Base-by-base conservation (phyloP, 2,888 invertebrate species). In the Epinotia nisella region DNA sequence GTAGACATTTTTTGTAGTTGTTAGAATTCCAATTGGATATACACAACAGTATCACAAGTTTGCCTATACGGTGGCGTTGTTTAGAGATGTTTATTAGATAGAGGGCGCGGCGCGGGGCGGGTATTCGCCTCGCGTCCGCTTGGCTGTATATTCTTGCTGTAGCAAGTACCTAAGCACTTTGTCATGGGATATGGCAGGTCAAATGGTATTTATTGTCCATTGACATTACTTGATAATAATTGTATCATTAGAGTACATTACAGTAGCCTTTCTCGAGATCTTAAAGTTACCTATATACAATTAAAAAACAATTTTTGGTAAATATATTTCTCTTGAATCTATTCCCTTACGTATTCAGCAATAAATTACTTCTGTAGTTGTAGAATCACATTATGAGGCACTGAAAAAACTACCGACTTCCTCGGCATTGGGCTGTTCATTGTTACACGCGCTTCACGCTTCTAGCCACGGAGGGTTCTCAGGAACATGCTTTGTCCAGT, bases 171-270 rank as follows among this genome's bases (percentile, higher is more conserved):
- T 72, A 90, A 90, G 91, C 88, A 89, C 89, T 87, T 84, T 88
- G 92, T 89, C 90, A 86, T 88, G 90, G 86, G 88, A 86, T 85
- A 85, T 90, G 92, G 90, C 91, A 88, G 85, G 92, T 92, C 92
- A 90, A 90, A 90, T 92, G 92, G 91, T 92, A 92, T 92, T 86
- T 93, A 91, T 93, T 93, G 92, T 93, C 93, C 93, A 91, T 93
- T 92, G 92, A 91, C 92, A 89, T 92, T 90, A 91, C 90, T 91
- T 87, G 93, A 93, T 93, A 93, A 93, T 93, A 93, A 93, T 93
- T 92, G 92, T 93, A 93, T 93, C 92, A 92, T 92, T 93, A 93
- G 92, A 92, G 91, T 93, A 93, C 92, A 93, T 92, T 91, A 91
- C 92, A 90, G 92, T 93, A 93, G 93, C 91, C 92, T 92, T 92